These are phyloP conservation scores for Caradrina clavipalpis DNA, from an alignment of 2,888 invertebrate species.

Conservation along the genomic window DNA sequence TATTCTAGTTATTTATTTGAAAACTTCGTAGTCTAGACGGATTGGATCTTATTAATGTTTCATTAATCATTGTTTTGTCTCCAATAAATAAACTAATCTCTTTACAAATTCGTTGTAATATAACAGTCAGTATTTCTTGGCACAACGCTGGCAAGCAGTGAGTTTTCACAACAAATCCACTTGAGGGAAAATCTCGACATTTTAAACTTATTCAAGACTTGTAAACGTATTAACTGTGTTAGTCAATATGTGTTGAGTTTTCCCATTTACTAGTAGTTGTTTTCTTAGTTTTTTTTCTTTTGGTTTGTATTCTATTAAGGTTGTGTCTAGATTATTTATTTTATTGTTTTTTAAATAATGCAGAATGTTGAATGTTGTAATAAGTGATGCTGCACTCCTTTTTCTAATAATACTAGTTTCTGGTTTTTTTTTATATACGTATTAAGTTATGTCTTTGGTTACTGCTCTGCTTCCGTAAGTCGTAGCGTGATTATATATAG, in stretches of 20 bases:
- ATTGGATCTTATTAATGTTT: neutral
- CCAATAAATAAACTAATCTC: neutral
- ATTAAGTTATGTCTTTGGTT: too few species aligned
- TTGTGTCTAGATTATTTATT: neutral
- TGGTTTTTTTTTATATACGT: too few species aligned
- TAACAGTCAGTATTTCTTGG: slow-evolving; percentile 26
- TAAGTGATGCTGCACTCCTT: too few species aligned
- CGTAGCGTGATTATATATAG: too few species aligned
- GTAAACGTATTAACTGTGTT: slow-evolving; percentile 15
- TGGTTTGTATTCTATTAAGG: neutral
- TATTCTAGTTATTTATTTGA: neutral
- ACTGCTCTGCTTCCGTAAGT: too few species aligned
- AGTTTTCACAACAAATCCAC: slow-evolving; percentile 37
- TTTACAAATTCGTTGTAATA: slow-evolving; percentile 2
- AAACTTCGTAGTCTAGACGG: neutral
- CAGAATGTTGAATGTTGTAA: too few species aligned
- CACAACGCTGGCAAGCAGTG: neutral
- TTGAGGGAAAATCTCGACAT: slow-evolving; percentile 22
- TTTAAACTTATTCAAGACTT: slow-evolving; percentile 35
- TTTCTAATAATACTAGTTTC: too few species aligned
- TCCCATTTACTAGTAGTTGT: neutral
- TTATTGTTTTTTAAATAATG: neutral
- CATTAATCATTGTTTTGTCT: neutral
- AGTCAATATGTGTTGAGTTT: neutral
- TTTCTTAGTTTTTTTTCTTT: neutral